Evolutionary conservation across 1,140 invertebrate species (phyloP).

Genomic region (Trichoplusia ni): DNA sequence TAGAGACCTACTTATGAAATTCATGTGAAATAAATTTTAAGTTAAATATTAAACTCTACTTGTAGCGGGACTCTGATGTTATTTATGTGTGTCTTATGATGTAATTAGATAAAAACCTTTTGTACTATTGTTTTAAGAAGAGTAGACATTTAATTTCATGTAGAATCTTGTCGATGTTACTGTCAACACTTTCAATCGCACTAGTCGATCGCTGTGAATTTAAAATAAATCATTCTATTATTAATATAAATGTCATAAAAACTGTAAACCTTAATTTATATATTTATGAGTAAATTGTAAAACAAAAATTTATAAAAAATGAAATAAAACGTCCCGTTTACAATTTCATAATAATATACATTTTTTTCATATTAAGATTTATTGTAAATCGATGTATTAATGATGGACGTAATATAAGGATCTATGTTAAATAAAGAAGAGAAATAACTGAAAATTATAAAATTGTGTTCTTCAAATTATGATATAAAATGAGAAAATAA

Average conservation of each 20-base stretch:
- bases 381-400: constrained; percentile 32
- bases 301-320: not conserved
- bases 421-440: constrained; percentile 41
- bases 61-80: constrained; percentile 16
- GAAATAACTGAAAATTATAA: constrained; percentile 48
- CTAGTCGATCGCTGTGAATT: too few species aligned
- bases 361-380: constrained; percentile 37
- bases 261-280: too few species aligned
- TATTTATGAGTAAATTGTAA: too few species aligned
- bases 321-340: constrained; percentile 39
- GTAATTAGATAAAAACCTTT: too few species aligned
- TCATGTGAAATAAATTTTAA: constrained; percentile 11
- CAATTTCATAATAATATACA: constrained; percentile 47
- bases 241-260: too few species aligned
- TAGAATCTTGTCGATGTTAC: too few species aligned
- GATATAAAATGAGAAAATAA: constrained; percentile 41
- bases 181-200: too few species aligned
- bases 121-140: too few species aligned
- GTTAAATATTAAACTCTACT: not conserved
- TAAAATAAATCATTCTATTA: too few species aligned
- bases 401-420: constrained; percentile 34
- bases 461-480: constrained; percentile 46
- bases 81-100: not conserved
- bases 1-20: constrained; percentile 10
- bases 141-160: too few species aligned